phyloP scores from a whole-genome alignment of 2,888 invertebrate species.

The Dione juno region DNA sequence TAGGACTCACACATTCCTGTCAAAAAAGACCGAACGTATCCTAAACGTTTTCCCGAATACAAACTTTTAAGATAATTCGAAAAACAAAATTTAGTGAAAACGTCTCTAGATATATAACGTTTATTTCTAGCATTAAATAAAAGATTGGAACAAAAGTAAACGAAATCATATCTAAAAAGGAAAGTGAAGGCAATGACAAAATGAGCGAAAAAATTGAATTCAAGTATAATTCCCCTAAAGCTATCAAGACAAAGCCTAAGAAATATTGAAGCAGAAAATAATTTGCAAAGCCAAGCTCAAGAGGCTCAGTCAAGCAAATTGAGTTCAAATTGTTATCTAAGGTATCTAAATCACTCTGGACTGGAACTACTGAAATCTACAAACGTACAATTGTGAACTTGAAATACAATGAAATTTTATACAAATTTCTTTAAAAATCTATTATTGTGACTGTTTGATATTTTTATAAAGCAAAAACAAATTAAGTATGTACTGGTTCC shows the following conservation, averaged over 20 bases:
- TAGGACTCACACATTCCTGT: not conserved
- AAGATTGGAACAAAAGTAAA: not conserved
- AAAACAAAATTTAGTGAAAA: no score
- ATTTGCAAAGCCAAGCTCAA: slow-evolving; percentile 27
- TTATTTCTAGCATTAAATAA: no score
- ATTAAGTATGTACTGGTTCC: no score
- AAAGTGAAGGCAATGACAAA: not conserved
- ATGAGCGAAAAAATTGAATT: not conserved
- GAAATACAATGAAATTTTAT: slow-evolving; percentile 8
- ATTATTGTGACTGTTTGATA: not conserved
- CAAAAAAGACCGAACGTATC: no score
- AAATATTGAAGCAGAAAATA: slow-evolving; percentile 26
- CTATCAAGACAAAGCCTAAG: slow-evolving; percentile 6
- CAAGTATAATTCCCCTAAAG: not conserved
- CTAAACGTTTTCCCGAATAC: no score
- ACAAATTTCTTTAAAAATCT: not conserved
- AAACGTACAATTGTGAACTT: slow-evolving; percentile 3
- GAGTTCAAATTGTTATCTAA: slow-evolving; percentile 27
- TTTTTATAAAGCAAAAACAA: no score
- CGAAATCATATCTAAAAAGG: not conserved
- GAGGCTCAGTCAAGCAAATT: slow-evolving; percentile 23
- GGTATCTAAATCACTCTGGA: slow-evolving; percentile 26
- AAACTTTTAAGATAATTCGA: no score
- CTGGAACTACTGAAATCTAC: slow-evolving; percentile 21
- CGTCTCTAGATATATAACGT: no score